Evolutionary conservation across 2,888 invertebrate genomes (phyloP).

Genomic region (Eumacrocentrus americanus): DNA sequence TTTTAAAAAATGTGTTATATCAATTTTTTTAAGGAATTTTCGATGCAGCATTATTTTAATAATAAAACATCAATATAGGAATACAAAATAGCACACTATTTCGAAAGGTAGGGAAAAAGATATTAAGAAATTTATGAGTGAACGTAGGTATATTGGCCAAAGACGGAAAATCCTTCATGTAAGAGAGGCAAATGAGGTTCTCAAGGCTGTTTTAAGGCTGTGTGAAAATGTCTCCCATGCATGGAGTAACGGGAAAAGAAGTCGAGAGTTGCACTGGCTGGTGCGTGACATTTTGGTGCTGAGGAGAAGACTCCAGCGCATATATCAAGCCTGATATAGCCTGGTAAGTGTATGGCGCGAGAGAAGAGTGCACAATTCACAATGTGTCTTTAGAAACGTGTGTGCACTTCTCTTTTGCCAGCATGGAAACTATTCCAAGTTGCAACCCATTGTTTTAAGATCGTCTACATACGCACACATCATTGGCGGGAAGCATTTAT

Average conservation of each 20-base stretch:
- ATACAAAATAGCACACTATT: background rate
- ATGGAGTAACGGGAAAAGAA: conserved; percentile 2
- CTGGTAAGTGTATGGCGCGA: background rate
- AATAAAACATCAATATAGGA: too few relatives aligned
- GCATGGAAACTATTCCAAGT: conserved; percentile 43
- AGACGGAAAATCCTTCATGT: conserved; percentile 2
- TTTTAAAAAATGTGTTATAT: too few relatives aligned
- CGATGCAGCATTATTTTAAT: too few relatives aligned
- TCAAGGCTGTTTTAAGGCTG: background rate
- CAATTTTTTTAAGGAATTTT: too few relatives aligned
- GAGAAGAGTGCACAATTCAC: conserved; percentile 20
- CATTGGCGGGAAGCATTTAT: conserved; percentile 8
- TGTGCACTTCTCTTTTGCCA: conserved; percentile 15
- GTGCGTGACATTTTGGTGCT: conserved; percentile 12
- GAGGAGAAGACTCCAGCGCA: background rate
- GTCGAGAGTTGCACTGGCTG: conserved; percentile 3
- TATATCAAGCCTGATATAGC: background rate
- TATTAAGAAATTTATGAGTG: conserved; percentile 23
- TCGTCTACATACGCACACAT: conserved; percentile 2
- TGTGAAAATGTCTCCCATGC: conserved; percentile 11
- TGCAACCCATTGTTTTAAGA: conserved; percentile 30
- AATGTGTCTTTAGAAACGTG: conserved; percentile 37
- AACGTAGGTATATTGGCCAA: background rate
- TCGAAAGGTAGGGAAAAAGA: conserved; percentile 6
- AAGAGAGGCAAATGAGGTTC: background rate